A percentile compares a stretch with the other conserved stretches of the same genome.
Conservation (phyloP, 2,888 invertebrate species). For the Himalopsyche kuldschensis region DNA sequence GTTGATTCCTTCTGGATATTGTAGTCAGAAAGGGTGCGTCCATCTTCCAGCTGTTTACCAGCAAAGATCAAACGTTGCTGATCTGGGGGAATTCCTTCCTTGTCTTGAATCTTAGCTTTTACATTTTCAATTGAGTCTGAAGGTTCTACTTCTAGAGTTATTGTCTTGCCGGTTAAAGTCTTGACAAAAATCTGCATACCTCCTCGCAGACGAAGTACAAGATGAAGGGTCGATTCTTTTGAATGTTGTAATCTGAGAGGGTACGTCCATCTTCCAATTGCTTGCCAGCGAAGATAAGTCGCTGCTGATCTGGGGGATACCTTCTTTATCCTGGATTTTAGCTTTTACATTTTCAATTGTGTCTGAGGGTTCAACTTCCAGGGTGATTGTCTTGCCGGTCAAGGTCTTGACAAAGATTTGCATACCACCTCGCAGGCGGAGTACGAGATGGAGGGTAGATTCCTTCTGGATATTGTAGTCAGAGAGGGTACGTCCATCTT, state of each 20-base stretch:
- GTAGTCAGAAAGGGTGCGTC: constrained; percentile 88
- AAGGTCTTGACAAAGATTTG: constrained; percentile 97
- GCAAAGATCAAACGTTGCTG: constrained; percentile 91
- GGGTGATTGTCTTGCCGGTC: constrained; percentile 92
- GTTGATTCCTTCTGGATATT: constrained; percentile 95
- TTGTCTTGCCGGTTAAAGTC: constrained; percentile 92
- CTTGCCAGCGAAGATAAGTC: constrained; percentile 82
- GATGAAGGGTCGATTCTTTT: constrained; percentile 62
- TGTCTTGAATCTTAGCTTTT: constrained; percentile 89
- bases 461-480: constrained; percentile 70
- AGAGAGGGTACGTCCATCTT: constrained; percentile 82
- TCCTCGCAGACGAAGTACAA: constrained; percentile 63
- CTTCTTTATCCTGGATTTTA: constrained; percentile 83
- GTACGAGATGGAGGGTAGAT: constrained; percentile 61
- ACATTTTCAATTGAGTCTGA: constrained; percentile 95
- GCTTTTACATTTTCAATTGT: constrained; percentile 95
- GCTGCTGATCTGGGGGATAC: constrained; percentile 55
- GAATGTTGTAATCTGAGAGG: constrained; percentile 71
- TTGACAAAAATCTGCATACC: constrained; percentile 96
- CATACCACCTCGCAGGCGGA: constrained; percentile 69
- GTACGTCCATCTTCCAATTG: constrained; percentile 87
- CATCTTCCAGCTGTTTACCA: constrained; percentile 95
- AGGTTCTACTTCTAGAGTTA: constrained; percentile 90
- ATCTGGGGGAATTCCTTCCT: constrained; percentile 82
- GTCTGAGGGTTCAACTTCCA: constrained; percentile 90